These are phyloP conservation scores for Epizoanthus illoricatus DNA, from an alignment of 92 coral and sea anemone species.

Conservation along the genomic window DNA sequence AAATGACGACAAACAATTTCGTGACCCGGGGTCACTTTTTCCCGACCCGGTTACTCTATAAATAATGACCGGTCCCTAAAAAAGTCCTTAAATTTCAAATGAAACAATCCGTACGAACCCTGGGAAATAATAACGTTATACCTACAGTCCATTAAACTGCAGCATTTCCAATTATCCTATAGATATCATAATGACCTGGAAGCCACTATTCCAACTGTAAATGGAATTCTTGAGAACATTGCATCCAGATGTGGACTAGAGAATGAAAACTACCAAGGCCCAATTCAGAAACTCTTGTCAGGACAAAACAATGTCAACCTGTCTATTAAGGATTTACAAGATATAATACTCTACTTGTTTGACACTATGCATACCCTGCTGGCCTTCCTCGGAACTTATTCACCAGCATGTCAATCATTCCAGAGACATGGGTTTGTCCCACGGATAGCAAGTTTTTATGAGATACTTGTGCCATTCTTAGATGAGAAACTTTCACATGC, in stretches of 20 bases:
- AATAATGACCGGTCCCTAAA: too few species aligned
- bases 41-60: too few species aligned
- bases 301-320: slow-evolving; percentile 41
- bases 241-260: slow-evolving; percentile 63
- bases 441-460: slow-evolving; percentile 75
- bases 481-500: slow-evolving; percentile 44
- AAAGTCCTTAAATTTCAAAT: too few species aligned
- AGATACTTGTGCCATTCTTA: slow-evolving; percentile 64
- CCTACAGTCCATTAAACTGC: not conserved
- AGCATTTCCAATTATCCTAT: slow-evolving; percentile 4
- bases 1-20: too few species aligned
- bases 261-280: slow-evolving; percentile 15
- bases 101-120: too few species aligned
- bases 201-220: slow-evolving; percentile 74
- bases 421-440: slow-evolving; percentile 69
- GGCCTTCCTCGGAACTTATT: slow-evolving; percentile 65
- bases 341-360: slow-evolving; percentile 72
- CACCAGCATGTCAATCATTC: slow-evolving; percentile 66
- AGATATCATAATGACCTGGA: slow-evolving; percentile 87
- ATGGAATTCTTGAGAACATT: slow-evolving; percentile 68
- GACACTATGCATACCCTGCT: slow-evolving; percentile 76
- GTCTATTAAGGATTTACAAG: slow-evolving; percentile 50
- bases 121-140: too few species aligned
- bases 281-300: slow-evolving; percentile 48
- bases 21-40: too few species aligned